Evolutionary conservation across 2,113 vertebrate species (phyloP).

Genomic region (Austrofundulus limnaeus): DNA sequence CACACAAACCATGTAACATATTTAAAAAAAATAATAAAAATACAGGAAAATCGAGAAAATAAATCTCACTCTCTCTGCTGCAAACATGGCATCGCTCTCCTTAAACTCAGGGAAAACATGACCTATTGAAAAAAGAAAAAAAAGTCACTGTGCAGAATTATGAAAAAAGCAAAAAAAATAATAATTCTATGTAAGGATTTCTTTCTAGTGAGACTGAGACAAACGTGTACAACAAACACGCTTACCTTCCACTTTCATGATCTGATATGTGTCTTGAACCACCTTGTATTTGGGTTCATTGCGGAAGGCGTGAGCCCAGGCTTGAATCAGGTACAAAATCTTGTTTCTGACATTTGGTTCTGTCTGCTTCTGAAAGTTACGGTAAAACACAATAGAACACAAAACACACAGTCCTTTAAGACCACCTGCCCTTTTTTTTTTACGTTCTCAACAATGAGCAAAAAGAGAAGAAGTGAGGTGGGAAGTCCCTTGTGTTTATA

Average conservation of each 20-base stretch:
- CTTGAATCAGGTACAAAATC: conserved; percentile 96
- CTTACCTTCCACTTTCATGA: conserved; percentile 99
- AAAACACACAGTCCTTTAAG: neutral
- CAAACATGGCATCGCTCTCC: conserved; percentile 98
- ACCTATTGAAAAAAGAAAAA: conserved; percentile 72
- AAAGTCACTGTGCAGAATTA: no score
- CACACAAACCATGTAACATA: neutral
- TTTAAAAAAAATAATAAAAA: no score
- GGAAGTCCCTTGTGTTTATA: conserved; percentile 50
- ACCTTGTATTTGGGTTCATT: conserved; percentile 99
- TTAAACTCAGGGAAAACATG: conserved; percentile 97
- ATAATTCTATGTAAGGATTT: neutral
- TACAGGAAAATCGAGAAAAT: neutral
- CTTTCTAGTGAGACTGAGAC: neutral
- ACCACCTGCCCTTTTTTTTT: neutral
- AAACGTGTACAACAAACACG: neutral
- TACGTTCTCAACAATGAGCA: neutral
- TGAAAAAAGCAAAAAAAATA: neutral
- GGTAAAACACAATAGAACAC: neutral
- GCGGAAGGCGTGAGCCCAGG: conserved; percentile 96
- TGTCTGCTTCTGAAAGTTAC: conserved; percentile 83
- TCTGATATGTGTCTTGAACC: conserved; percentile 98
- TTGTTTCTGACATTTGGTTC: conserved; percentile 94
- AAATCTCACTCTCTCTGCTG: conserved; percentile 90
- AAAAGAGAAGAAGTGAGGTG: conserved; percentile 8